Evolutionary conservation across 2,888 invertebrate species (phyloP), one percentile per base, ranked within the genome.

Genomic region (Odiellus spinosus): DNA sequence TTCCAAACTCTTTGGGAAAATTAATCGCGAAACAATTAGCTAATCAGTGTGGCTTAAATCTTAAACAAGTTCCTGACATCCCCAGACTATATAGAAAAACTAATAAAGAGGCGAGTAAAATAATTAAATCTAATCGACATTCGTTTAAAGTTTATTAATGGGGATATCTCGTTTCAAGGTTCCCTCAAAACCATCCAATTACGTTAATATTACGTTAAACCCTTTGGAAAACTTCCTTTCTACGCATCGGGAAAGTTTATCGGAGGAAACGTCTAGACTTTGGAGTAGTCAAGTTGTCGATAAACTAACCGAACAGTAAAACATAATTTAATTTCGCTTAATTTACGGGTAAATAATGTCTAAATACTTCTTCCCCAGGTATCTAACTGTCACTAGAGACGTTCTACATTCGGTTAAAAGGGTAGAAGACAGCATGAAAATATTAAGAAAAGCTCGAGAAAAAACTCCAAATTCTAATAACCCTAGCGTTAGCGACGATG

Each of bases 391-490:
- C 50, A 85, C 90, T 14, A 75, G 76, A 59, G 88, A 91, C 66
- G 88, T 95, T 2, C 69, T 96, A 52, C 83, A 80, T 40, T 90
- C 91, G 1, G 91, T 95, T 10, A 84, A 85, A 64, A 88, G 83
- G 69, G 95, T 93, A 57, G 93, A 95, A 64, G 91, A 93, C 63
- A 91, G 91, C 47, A 68, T 96, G 54, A 76, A 85, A 61, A 76
- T 90, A 58, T 71, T 96, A 62, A 91, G 90, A 67, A 80, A 82
- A 66, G 79, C 81, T 17, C 74, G 84, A 53, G 81, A 82, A 49
- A 73, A 72, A 26, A 26, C 26, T 6, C 26, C 26, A 4, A 26
- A 4, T 8, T 6, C 4, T 26, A 26, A 6, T 8, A 26, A 26
- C 26, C 8, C 26, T 26, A 8, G 5, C 26, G 26, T 26, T 26